Evolutionary conservation across 2,113 vertebrate species (phyloP).

Genomic region (Nesospiza acunhae): DNA sequence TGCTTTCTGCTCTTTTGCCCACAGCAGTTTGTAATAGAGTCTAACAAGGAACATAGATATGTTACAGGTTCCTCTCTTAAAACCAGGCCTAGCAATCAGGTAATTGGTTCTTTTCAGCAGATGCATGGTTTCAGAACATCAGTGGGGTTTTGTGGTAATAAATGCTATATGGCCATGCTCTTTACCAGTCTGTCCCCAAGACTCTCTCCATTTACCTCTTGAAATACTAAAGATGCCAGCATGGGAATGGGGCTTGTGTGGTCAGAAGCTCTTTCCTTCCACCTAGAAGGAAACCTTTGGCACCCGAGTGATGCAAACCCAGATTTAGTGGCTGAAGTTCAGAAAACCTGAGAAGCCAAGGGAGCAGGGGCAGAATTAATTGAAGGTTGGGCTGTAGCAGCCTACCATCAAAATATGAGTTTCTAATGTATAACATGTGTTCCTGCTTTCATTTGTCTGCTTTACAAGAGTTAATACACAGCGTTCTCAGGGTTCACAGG

Average conservation of each 20-base stretch:
- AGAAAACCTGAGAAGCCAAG: background rate
- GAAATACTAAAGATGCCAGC: background rate
- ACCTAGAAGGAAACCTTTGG: background rate
- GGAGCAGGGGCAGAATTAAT: slow-evolving; percentile 5
- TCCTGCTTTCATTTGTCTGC: slow-evolving; percentile 35
- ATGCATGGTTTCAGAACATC: background rate
- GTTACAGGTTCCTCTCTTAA: background rate
- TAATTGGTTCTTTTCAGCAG: background rate
- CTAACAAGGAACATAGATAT: background rate
- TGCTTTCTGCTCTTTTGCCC: background rate
- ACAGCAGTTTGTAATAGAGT: background rate
- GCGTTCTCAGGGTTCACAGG: slow-evolving; percentile 9
- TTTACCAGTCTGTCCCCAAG: background rate
- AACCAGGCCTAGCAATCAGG: background rate
- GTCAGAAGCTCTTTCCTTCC: background rate
- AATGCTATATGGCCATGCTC: background rate
- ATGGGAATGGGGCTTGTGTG: background rate
- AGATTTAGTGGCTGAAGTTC: background rate
- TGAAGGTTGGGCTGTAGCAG: background rate
- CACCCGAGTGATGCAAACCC: background rate
- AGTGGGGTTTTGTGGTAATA: background rate
- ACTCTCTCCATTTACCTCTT: background rate
- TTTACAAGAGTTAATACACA: slow-evolving; percentile 32
- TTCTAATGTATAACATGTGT: slow-evolving; percentile 41
- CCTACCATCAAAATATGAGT: slow-evolving; percentile 27